Evolutionary conservation across 2,113 vertebrate species (phyloP), one percentile per base, ranked within the genome.

Genomic region (Thymallus thymallus): DNA sequence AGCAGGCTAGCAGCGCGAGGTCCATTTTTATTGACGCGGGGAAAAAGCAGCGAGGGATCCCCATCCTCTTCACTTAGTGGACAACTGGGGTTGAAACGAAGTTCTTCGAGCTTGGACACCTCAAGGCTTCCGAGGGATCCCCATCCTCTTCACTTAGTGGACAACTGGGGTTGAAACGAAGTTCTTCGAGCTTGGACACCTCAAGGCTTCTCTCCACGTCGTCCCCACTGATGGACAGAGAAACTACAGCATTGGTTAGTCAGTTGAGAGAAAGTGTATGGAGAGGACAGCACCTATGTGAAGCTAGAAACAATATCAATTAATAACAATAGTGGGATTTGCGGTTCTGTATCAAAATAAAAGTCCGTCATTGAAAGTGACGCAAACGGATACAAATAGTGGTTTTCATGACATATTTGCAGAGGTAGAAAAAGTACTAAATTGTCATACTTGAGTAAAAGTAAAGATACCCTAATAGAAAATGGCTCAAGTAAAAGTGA

Each of bases 131-230:
- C 30, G 64, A 20, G 9, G 0, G 35, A 45, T 20, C 18, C n/a
- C 35, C 65, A 68, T 68, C 65, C 65, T 68, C 65, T 22, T 68
- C 18, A 68, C 18, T 32, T 68, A 9, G 20, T 68, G 18, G n/a
- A 22, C 35, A 10, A 68, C 32, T 41, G 9, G 30, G 12, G n/a
- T 26, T 29, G 7, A 45, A 68, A 41, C 26, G 30, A 61, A 35
- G 48, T 68, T 22, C 41, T 26, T 3, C 22, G 20, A 7, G 3
- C 64, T 67, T 22, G 16, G 35, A 41, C 35, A 41, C 64, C 3
- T 4, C 16, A 74, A 51, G 69, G 55, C n/a, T 26, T 72, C 35
- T 74, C 55, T 70, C 62, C 73, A 61, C 48, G 6, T 29, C 71
- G 24, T 46, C 62, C 74, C 67, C 41, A 48, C 55, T 24, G 62